Evolutionary conservation across 2,113 vertebrate genomes (phyloP).

Genomic region (Microtus oregoni): DNA sequence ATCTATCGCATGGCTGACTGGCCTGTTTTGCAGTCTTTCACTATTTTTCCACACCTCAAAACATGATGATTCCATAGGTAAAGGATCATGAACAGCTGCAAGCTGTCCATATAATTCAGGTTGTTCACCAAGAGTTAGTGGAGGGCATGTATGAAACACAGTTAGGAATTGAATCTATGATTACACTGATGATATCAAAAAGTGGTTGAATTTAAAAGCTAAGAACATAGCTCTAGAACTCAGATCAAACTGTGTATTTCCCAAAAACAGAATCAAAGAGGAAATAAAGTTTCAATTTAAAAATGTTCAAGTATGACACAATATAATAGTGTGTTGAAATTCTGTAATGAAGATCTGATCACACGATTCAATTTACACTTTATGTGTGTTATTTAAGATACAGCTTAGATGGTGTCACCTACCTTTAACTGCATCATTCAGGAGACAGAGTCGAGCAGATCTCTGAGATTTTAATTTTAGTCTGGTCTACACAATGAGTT

Average conservation of each 20-base stretch:
- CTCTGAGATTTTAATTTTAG: neutral
- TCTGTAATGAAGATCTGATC: neutral
- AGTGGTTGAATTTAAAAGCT: neutral
- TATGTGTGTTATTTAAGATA: neutral
- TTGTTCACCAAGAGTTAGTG: neutral
- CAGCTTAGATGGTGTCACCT: neutral
- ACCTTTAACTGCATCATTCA: neutral
- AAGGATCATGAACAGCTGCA: neutral
- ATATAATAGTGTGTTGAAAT: neutral
- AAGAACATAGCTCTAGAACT: neutral
- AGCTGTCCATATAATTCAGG: neutral
- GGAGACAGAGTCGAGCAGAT: neutral
- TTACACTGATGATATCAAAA: neutral
- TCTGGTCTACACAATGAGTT: neutral
- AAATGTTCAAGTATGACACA: neutral
- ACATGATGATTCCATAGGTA: neutral
- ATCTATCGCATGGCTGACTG: neutral
- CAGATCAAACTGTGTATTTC: neutral
- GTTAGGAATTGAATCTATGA: neutral
- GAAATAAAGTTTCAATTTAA: neutral
- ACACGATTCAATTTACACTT: neutral
- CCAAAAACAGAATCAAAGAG: conserved; percentile 17
- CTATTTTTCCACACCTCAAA: neutral
- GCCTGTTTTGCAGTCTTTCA: neutral
- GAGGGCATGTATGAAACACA: neutral